These are phyloP conservation scores for Sphecodes monilicornis DNA, from an alignment of 2,888 invertebrate species.

Conservation along the genomic window DNA sequence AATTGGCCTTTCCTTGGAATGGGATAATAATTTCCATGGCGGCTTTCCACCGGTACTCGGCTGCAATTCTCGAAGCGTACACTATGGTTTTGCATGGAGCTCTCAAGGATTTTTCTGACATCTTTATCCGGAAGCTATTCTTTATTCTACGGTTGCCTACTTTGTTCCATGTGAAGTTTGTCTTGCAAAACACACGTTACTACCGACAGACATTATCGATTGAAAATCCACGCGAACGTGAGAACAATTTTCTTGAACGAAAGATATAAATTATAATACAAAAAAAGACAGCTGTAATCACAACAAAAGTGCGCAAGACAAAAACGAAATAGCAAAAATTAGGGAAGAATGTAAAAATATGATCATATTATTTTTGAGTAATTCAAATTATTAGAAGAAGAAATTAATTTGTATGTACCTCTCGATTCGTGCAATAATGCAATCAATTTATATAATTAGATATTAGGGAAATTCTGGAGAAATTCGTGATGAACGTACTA, in stretches of 20 bases:
- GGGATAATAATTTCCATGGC: constrained; percentile 52
- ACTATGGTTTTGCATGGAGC: constrained; percentile 13
- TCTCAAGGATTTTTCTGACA: constrained; percentile 59
- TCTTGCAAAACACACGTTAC: neutral
- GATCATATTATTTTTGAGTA: too few species aligned
- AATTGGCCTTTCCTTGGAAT: constrained; percentile 57
- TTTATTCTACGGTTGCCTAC: constrained; percentile 28
- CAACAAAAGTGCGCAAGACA: too few species aligned
- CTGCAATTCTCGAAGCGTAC: constrained; percentile 44
- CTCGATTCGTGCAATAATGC: too few species aligned
- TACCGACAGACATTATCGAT: neutral
- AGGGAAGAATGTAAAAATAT: too few species aligned
- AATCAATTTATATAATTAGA: too few species aligned
- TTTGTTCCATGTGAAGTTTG: neutral
- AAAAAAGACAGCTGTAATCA: too few species aligned
- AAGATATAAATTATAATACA: neutral
- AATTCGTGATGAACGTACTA: too few species aligned
- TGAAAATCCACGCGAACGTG: neutral
- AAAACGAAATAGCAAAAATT: too few species aligned
- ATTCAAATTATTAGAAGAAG: too few species aligned
- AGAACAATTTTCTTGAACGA: neutral
- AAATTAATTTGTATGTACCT: too few species aligned
- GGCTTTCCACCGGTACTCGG: constrained; percentile 44
- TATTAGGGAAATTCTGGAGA: too few species aligned
- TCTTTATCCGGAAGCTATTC: constrained; percentile 46